phyloP scores from a whole-genome alignment of 2,888 invertebrate species.

The Lochmaea crataegi region DNA sequence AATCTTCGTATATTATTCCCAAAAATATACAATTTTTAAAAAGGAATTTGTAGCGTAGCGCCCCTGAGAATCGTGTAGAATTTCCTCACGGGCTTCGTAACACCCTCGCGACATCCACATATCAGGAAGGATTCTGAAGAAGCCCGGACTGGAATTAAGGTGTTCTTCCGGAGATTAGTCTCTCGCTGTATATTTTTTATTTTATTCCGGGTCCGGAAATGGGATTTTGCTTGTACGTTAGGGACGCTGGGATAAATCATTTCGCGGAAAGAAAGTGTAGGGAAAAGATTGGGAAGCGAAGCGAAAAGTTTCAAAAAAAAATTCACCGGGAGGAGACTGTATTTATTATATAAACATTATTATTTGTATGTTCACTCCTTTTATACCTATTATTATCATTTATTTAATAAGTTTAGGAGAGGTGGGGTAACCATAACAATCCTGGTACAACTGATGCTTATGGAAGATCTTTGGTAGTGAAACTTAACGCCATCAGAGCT shows the following conservation, averaged over 20 bases:
- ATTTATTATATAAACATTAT: too few species aligned
- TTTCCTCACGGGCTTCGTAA: constrained; percentile 42
- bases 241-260: constrained; percentile 48
- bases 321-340: too few species aligned
- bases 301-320: constrained; percentile 15
- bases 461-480: too few species aligned
- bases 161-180: constrained; percentile 63
- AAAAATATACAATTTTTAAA: too few species aligned
- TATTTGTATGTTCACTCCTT: too few species aligned
- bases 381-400: too few species aligned
- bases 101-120: constrained; percentile 59
- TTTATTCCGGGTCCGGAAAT: constrained; percentile 53
- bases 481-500: too few species aligned
- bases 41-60: constrained; percentile 8
- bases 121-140: constrained; percentile 56
- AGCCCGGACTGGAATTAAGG: constrained; percentile 58
- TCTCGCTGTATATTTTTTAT: constrained; percentile 58
- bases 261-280: constrained; percentile 32
- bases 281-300: constrained; percentile 22
- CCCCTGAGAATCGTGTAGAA: constrained; percentile 9
- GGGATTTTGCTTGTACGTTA: constrained; percentile 34
- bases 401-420: too few species aligned
- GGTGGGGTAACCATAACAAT: too few species aligned
- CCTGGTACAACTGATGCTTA: too few species aligned
- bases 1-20: too few species aligned